Evolutionary conservation across 1,140 invertebrate species (phyloP), one percentile per base, ranked within the genome.

Genomic region (Hycleus phaleratus): DNA sequence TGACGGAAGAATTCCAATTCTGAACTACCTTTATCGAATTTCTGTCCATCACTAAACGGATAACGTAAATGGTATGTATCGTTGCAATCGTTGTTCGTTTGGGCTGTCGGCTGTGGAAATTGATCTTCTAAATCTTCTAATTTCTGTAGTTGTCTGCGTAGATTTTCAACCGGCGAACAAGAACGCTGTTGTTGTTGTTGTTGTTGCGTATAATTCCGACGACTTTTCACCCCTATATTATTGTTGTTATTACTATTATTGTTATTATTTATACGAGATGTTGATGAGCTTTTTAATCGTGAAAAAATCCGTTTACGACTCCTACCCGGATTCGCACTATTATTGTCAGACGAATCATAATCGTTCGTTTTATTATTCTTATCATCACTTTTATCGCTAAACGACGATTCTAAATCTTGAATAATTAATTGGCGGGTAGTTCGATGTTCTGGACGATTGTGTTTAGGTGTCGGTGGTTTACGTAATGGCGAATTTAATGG

Each of bases 1-100:
- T 90, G 87, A 44, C 86, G 78, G 61, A 90, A 88, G 74, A 90
- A 90, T 66, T 89, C 87, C 59, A 90, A 69, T 64, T 90, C 88
- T 3, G 86, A 85, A 48, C 77, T 78, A 18, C 70, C 69, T 9
- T 42, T 32, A 39, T 71, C 71, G 45, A 71, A 72, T 54, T 71
- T 71, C 56, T 73, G 71, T 3, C 67, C 69, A 52, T 73, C 71
- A 25, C 70, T 70, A 63, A 73, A 73, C 8, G 71, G 71, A 56
- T 73, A 88, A 46, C 86, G 78, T 45, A 90, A 68, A 58, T 85
- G 85, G 61, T 87, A 88, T 1, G 87, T 86, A 62, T 87, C 87
- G 32, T 32, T 32, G 7, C 32, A 32, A 32, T 32, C 32, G 7
- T 32, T 32, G 7, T 32, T 32, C 32, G 32, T 32, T 45, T 76